Percentiles rank a stretch among this genome's conserved stretches.
Conservation (phyloP, 2,888 invertebrate genomes). For the Aphodius granarius region DNA sequence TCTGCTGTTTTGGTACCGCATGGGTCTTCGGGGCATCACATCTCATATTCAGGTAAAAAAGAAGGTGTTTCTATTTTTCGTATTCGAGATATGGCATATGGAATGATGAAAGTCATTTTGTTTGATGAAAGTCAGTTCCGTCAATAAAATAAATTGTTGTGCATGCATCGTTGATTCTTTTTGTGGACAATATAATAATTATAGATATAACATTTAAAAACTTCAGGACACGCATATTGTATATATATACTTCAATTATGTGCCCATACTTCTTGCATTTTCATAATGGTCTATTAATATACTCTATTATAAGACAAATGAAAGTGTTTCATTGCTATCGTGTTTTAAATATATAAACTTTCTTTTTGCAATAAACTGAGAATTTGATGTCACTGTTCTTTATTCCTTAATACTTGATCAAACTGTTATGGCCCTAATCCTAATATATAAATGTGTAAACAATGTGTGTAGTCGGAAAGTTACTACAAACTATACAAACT, state of each 20-base stretch:
- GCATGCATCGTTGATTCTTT: not conserved
- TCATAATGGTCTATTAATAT: not conserved
- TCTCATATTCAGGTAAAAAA: conserved; percentile 25
- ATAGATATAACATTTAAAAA: not conserved
- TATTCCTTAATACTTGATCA: too few relatives aligned
- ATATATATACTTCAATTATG: not conserved
- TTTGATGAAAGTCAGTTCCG: too few relatives aligned
- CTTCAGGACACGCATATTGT: not conserved
- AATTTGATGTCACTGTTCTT: not conserved
- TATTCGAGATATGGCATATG: not conserved
- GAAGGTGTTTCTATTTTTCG: not conserved
- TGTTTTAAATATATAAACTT: not conserved
- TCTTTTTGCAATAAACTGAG: not conserved
- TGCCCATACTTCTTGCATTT: not conserved
- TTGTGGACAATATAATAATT: not conserved
- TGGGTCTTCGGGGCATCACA: conserved; percentile 10
- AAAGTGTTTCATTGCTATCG: not conserved
- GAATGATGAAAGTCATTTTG: too few relatives aligned
- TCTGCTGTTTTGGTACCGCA: conserved; percentile 66
- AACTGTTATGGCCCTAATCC: too few relatives aligned
- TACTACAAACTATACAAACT: too few relatives aligned
- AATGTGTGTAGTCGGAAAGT: not conserved
- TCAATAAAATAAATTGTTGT: not conserved
- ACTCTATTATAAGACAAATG: not conserved
- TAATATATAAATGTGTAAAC: too few relatives aligned